These are phyloP conservation scores for Aramus guarauna DNA, from an alignment of 2,113 vertebrate species.

Conservation along the genomic window DNA sequence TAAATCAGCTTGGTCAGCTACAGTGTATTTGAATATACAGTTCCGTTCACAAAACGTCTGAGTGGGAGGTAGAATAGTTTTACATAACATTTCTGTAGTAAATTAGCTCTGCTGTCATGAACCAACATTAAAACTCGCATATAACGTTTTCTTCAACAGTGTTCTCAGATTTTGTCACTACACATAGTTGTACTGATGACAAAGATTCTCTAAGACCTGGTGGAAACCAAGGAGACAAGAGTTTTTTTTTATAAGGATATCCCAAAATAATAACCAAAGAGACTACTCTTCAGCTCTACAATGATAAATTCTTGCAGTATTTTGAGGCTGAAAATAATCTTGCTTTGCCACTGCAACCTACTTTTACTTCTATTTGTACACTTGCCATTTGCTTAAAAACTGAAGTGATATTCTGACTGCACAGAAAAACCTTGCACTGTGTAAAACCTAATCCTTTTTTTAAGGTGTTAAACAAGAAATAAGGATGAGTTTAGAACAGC, in stretches of 20 bases:
- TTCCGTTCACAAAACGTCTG: neutral
- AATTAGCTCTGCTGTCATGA: neutral
- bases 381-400: neutral
- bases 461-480: neutral
- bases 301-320: neutral
- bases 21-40: neutral
- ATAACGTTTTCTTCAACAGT: neutral
- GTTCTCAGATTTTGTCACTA: neutral
- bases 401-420: neutral
- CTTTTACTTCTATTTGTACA: neutral
- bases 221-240: neutral
- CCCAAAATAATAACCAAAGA: neutral
- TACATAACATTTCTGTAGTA: neutral
- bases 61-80: neutral
- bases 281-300: neutral
- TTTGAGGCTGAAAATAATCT: slow-evolving; percentile 9
- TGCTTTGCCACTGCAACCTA: neutral
- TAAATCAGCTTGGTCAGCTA: neutral
- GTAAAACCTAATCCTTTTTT: neutral
- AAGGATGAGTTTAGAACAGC: neutral
- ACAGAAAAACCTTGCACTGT: neutral
- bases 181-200: neutral
- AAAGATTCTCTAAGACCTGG: neutral
- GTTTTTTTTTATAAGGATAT: neutral
- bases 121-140: neutral